Evolutionary conservation across 2,888 invertebrate genomes (phyloP).

Genomic region (Heliothis peltigera): DNA sequence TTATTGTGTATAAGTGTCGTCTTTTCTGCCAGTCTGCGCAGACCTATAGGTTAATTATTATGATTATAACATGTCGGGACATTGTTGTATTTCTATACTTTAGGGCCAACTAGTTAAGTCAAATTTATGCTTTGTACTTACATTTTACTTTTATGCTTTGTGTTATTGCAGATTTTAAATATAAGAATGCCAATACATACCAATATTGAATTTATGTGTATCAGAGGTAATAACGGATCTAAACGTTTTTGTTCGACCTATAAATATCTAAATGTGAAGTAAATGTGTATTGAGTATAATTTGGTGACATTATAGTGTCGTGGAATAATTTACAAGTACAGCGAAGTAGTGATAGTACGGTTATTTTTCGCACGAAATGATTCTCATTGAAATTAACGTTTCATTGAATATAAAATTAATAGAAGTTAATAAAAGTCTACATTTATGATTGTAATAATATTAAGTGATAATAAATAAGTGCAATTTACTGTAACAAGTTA

Average conservation of each 20-base stretch:
- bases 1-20: slow-evolving; percentile 2
- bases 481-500: slow-evolving; percentile 64
- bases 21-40: slow-evolving; percentile 27
- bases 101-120: slow-evolving; percentile 74
- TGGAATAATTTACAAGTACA: slow-evolving; percentile 46
- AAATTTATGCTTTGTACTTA: slow-evolving; percentile 62
- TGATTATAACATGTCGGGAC: slow-evolving; percentile 35
- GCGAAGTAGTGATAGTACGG: slow-evolving; percentile 49
- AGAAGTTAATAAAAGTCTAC: slow-evolving; percentile 41
- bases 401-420: slow-evolving; percentile 44
- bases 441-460: slow-evolving; percentile 48
- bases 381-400: slow-evolving; percentile 42
- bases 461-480: slow-evolving; percentile 67
- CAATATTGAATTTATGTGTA: slow-evolving; percentile 32
- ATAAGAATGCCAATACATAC: slow-evolving; percentile 36
- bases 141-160: slow-evolving; percentile 50
- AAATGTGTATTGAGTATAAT: slow-evolving; percentile 18
- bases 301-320: slow-evolving; percentile 12
- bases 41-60: slow-evolving; percentile 44
- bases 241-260: slow-evolving; percentile 12
- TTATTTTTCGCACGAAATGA: slow-evolving; percentile 44
- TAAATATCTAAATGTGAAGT: slow-evolving; percentile 10
- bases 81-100: slow-evolving; percentile 61
- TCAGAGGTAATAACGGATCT: slow-evolving; percentile 11
- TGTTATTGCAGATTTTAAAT: slow-evolving; percentile 40